Conservation (phyloP, 2,888 invertebrate genomes). For the Tineola bisselliella region DNA sequence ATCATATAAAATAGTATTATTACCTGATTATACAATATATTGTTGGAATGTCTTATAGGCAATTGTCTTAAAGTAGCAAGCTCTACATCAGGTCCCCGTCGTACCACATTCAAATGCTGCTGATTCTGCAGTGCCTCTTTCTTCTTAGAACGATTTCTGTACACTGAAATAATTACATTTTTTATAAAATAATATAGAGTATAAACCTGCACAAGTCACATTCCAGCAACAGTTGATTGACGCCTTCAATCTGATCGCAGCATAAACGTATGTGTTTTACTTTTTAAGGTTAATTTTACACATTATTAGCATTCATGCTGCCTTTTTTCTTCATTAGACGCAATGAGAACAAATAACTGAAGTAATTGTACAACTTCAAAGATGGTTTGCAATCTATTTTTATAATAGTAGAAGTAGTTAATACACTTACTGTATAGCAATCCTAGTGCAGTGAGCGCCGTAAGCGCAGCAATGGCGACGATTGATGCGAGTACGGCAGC, state of each 20-base stretch:
- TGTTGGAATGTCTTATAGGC: conserved; percentile 85
- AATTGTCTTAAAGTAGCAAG: conserved; percentile 86
- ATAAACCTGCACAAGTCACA: too few species aligned
- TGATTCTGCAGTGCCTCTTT: conserved; percentile 70
- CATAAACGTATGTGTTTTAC: too few species aligned
- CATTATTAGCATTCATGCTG: too few species aligned
- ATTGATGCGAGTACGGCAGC: conserved; percentile 63
- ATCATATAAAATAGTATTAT: conserved; percentile 26
- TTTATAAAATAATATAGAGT: too few species aligned
- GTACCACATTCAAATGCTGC: conserved; percentile 41
- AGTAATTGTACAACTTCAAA: too few species aligned
- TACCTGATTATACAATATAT: conserved; percentile 80
- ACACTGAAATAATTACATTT: conserved; percentile 54
- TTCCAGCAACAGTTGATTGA: too few species aligned
- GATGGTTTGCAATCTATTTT: too few species aligned
- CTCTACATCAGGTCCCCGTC: conserved; percentile 80
- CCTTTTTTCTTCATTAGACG: too few species aligned
- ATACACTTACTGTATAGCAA: conserved; percentile 41
- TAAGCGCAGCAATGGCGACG: conserved; percentile 28
- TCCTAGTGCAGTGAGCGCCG: conserved; percentile 23
- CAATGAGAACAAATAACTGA: too few species aligned
- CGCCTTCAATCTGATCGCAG: too few species aligned
- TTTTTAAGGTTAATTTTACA: too few species aligned
- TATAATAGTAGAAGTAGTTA: too few species aligned
- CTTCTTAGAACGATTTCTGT: conserved; percentile 73